These are phyloP conservation scores for Pterocles gutturalis DNA, from an alignment of 2,113 vertebrate genomes.

Conservation along the genomic window DNA sequence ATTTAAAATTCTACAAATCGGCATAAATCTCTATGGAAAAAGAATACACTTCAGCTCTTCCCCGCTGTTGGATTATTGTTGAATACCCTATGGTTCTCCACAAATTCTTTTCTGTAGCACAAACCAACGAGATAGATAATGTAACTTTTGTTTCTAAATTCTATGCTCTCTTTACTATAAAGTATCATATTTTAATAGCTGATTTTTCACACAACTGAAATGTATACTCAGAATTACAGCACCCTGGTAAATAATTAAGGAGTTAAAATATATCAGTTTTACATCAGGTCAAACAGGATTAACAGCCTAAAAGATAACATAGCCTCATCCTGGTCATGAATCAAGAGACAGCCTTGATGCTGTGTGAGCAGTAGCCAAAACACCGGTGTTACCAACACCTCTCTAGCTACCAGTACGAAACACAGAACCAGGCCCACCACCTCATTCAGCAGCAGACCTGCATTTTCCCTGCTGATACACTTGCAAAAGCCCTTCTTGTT, in stretches of 20 bases:
- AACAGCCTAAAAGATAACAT: neutral
- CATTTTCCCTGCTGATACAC: neutral
- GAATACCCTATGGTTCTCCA: constrained; percentile 3
- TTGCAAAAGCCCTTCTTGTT: neutral
- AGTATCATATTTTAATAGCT: neutral
- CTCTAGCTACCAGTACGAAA: too few species aligned
- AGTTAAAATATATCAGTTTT: neutral
- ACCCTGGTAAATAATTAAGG: neutral
- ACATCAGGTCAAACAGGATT: neutral
- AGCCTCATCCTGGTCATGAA: neutral
- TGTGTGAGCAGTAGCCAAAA: too few species aligned
- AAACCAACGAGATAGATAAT: constrained; percentile 4
- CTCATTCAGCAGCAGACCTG: neutral
- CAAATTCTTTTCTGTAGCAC: constrained; percentile 14
- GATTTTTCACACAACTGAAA: neutral
- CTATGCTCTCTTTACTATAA: neutral
- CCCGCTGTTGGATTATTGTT: constrained; percentile 20
- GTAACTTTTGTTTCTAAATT: constrained; percentile 36
- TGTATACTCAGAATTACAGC: neutral
- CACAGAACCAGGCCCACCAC: fast-evolving
- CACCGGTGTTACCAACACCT: too few species aligned
- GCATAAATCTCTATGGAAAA: constrained; percentile 52
- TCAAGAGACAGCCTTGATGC: neutral
- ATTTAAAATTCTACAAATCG: constrained; percentile 61
- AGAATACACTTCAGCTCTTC: constrained; percentile 41